Base-by-base conservation (phyloP, 2,888 invertebrate genomes). In the Limnephilus rhombicus region DNA sequence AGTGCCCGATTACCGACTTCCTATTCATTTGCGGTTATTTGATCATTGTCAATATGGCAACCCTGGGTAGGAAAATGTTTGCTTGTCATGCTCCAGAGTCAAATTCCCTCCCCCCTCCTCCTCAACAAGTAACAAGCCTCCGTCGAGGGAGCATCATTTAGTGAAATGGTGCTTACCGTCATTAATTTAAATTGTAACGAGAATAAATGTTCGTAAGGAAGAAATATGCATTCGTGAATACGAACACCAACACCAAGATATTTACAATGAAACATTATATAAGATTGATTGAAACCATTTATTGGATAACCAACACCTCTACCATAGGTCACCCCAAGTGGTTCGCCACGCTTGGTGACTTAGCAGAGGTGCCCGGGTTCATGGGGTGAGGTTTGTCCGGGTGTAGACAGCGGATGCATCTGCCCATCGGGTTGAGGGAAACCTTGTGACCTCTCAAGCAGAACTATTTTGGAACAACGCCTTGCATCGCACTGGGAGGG, bases 131-230 rank as follows among this genome's bases (percentile, higher is more conserved):
- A 53, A 13, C 15, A 53, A 15, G 53, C 53, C 68, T 68, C 68
- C 5, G 68, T 68, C 0, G 68, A 24, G 68, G 68, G 68, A 68
- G 24, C 68, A 68, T n/a, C 68, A n/a, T 68, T 68, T 68, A 68
- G 68, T 68, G 68, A 68, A 68, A 68, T 68, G 68, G 68, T 68
- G 68, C 68, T 68, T 68, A 68, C 68, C 68, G 68, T 68, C 68
- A 68, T 68, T 68, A 24, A 68, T 68, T 24, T n/a, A 68, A 68
- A 68, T 68, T 68, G 24, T 68, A 68, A 68, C 11, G 7, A 24
- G 68, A 68, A 68, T 68, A 68, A 68, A 68, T 68, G 9, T 68
- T 24, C 68, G n/a, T 24, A 24, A 68, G 24, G 24, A 68, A 24
- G 24, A 68, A n/a, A 9, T 9, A 68, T 68, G 68, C n/a, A n/a